Evolutionary conservation across 30 jellyfish, hydroid and myxozoan genomes (phyloP).

Genomic region (Aurelia sp.): DNA sequence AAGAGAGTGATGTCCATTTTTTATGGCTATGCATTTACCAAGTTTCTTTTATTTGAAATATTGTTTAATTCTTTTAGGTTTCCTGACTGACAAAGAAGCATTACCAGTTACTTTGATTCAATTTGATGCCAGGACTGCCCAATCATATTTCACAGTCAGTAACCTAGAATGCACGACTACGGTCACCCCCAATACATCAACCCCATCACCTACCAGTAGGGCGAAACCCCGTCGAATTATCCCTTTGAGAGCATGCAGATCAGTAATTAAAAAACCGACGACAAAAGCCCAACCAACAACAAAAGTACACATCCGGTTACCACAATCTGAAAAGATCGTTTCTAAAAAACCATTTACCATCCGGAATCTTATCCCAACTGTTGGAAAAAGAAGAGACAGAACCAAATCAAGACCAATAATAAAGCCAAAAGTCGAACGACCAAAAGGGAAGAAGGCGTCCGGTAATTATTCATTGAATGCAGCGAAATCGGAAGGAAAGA

Average conservation of each 20-base stretch:
- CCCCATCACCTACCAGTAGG: slow-evolving; percentile 2
- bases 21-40: too few species aligned
- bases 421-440: slow-evolving; percentile 35
- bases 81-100: slow-evolving; percentile 69
- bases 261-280: slow-evolving; percentile 58
- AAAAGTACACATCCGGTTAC: neutral
- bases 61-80: slow-evolving; percentile 57
- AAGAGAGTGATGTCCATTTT: too few species aligned
- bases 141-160: slow-evolving; percentile 82
- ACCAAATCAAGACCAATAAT: slow-evolving; percentile 2
- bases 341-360: slow-evolving; percentile 1
- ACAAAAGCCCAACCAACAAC: slow-evolving; percentile 53
- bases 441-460: slow-evolving; percentile 52
- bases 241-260: slow-evolving; percentile 86
- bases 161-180: slow-evolving; percentile 70
- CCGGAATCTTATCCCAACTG: neutral
- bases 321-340: slow-evolving; percentile 52
- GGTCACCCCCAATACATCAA: slow-evolving; percentile 9
- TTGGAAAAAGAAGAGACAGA: neutral
- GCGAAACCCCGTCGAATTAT: slow-evolving; percentile 5
- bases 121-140: slow-evolving; percentile 64
- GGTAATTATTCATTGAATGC: slow-evolving; percentile 43
- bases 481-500: slow-evolving; percentile 2
- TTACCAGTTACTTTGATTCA: slow-evolving; percentile 80
- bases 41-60: too few species aligned